These are phyloP conservation scores for Ptilodon capucinus DNA, from an alignment of 2,888 invertebrate genomes.

Conservation along the genomic window DNA sequence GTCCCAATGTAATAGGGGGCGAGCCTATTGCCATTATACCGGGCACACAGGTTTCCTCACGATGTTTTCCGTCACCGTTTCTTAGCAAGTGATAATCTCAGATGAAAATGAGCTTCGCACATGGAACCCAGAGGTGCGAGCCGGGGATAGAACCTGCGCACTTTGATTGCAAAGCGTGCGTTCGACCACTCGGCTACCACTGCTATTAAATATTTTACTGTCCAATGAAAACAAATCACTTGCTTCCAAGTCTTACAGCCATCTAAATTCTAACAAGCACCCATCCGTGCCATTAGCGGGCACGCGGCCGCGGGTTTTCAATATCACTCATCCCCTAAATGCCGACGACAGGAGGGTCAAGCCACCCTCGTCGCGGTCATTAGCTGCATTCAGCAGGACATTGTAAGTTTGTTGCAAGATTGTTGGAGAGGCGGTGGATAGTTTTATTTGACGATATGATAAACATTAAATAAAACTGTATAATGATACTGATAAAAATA, in stretches of 20 bases:
- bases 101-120: too few relatives aligned
- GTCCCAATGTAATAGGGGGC: too few relatives aligned
- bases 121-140: too few relatives aligned
- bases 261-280: conserved; percentile 30
- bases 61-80: too few relatives aligned
- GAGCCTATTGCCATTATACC: too few relatives aligned
- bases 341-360: conserved; percentile 44
- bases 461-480: too few relatives aligned
- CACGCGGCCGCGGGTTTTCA: conserved; percentile 35
- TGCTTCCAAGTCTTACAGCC: too few relatives aligned
- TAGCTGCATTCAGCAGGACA: conserved; percentile 55
- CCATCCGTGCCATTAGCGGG: conserved; percentile 40
- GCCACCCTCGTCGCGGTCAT: conserved; percentile 42
- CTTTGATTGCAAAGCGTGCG: too few relatives aligned
- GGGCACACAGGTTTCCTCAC: too few relatives aligned
- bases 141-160: too few relatives aligned
- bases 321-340: conserved; percentile 41
- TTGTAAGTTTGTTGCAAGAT: conserved; percentile 55
- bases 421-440: conserved; percentile 25
- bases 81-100: too few relatives aligned
- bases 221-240: conserved; percentile 29
- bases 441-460: not conserved
- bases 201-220: not conserved
- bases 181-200: not conserved
- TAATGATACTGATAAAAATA: too few relatives aligned